Percentiles rank a stretch among this genome's conserved stretches.
phyloP scores from a whole-genome alignment of 2,113 vertebrate species.

The Crotalus tigris region DNA sequence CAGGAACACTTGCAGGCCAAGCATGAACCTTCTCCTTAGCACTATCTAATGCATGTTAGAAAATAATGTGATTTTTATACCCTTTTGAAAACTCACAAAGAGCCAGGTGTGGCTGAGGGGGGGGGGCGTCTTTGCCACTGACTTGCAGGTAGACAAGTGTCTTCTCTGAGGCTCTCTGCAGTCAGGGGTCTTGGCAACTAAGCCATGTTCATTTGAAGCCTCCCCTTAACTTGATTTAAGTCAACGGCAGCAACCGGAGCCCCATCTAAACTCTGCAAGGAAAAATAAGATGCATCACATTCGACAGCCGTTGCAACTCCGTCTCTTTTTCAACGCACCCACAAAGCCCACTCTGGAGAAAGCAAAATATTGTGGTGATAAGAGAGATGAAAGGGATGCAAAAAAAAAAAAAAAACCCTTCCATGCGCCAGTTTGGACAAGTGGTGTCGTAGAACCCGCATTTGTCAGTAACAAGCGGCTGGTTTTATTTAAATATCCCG shows the following conservation, averaged over 20 bases:
- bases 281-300: conserved; percentile 31
- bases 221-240: neutral
- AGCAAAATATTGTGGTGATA: conserved; percentile 40
- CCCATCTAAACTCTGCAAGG: neutral
- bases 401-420: neutral
- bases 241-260: rapidly evolving
- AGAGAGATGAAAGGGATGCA: conserved; percentile 43
- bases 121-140: too few species aligned
- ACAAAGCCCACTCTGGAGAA: neutral
- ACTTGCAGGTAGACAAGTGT: neutral
- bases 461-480: conserved; percentile 63
- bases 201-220: rapidly evolving
- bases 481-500: conserved; percentile 72
- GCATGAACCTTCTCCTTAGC: too few species aligned
- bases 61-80: neutral
- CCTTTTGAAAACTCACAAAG: neutral
- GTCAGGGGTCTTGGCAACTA: too few species aligned
- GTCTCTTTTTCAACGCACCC: neutral
- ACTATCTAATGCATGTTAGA: neutral
- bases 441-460: conserved; percentile 42
- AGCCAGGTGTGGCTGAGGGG: neutral
- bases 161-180: neutral
- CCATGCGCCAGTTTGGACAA: neutral
- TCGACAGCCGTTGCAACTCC: neutral
- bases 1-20: too few species aligned